Evolutionary conservation across 2,113 vertebrate species (phyloP).

Genomic region (Etheostoma spectabile): DNA sequence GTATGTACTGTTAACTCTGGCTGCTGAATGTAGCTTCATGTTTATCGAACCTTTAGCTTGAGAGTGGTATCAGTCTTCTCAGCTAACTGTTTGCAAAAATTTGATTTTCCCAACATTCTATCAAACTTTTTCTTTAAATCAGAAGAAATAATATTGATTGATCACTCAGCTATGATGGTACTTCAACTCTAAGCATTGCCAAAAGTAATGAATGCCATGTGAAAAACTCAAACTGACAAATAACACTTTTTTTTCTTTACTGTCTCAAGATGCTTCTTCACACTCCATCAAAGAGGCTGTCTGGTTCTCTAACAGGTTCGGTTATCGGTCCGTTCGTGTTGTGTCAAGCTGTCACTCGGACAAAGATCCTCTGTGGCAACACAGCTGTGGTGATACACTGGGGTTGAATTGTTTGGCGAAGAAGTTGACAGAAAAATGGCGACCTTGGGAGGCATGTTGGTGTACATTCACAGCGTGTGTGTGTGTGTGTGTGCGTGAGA

Average conservation of each 20-base stretch:
- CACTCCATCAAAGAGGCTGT: slow-evolving; percentile 47
- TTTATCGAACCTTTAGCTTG: neutral
- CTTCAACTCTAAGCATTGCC: neutral
- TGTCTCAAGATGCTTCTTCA: slow-evolving; percentile 30
- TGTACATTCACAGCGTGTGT: neutral
- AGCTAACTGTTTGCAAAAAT: neutral
- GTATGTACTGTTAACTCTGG: neutral
- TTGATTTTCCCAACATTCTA: neutral
- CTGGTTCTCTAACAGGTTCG: slow-evolving; percentile 36
- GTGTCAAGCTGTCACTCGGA: slow-evolving; percentile 63
- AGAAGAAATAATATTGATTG: neutral
- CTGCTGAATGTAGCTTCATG: neutral
- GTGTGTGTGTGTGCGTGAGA: neutral
- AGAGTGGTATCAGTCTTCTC: neutral
- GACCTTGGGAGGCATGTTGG: slow-evolving; percentile 19
- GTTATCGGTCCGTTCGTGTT: slow-evolving; percentile 51
- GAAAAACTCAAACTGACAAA: slow-evolving; percentile 12
- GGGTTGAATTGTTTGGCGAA: slow-evolving; percentile 62
- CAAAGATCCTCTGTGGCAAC: slow-evolving; percentile 31
- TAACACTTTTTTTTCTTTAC: neutral
- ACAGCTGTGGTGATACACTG: slow-evolving; percentile 66
- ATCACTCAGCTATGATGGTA: neutral
- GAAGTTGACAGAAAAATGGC: slow-evolving; percentile 65
- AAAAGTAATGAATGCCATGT: neutral
- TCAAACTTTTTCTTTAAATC: neutral